These are phyloP conservation scores for Platycheirus rosarum DNA, from an alignment of 2,888 invertebrate species.

Conservation along the genomic window DNA sequence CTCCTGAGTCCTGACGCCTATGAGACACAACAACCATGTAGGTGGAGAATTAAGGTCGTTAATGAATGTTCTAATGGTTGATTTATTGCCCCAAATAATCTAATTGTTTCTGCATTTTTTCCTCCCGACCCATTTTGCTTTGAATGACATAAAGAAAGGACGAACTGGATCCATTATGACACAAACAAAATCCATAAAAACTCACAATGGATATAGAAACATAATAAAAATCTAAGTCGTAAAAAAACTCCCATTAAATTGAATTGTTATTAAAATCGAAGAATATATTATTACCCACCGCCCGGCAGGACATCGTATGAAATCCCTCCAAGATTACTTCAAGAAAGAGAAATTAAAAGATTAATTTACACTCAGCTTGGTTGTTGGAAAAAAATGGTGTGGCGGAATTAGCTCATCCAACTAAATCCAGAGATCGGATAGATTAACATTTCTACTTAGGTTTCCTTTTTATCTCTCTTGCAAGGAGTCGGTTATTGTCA, in stretches of 20 bases:
- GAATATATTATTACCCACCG: too few species aligned
- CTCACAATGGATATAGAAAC: slow-evolving; percentile 3
- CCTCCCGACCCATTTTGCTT: not conserved
- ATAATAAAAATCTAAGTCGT: slow-evolving; percentile 5
- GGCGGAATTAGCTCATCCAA: slow-evolving; percentile 3
- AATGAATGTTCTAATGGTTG: slow-evolving; percentile 2
- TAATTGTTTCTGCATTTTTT: not conserved
- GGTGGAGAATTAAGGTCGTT: not conserved
- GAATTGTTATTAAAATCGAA: slow-evolving; percentile 8
- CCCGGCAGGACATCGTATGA: not conserved
- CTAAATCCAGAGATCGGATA: not conserved
- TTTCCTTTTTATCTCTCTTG: not conserved
- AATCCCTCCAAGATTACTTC: slow-evolving; percentile 9
- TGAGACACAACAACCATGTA: not conserved
- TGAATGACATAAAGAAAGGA: not conserved
- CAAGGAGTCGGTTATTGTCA: not conserved
- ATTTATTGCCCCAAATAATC: slow-evolving; percentile 1
- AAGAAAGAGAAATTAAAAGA: not conserved
- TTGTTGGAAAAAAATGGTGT: not conserved
- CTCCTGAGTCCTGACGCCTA: not conserved
- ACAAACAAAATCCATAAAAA: not conserved
- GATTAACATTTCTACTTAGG: not conserved
- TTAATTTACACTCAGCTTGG: not conserved
- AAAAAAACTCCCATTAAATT: slow-evolving; percentile 8
- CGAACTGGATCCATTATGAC: not conserved